phyloP scores from a whole-genome alignment of 2,113 vertebrate genomes.

The Diphyllodes magnificus region DNA sequence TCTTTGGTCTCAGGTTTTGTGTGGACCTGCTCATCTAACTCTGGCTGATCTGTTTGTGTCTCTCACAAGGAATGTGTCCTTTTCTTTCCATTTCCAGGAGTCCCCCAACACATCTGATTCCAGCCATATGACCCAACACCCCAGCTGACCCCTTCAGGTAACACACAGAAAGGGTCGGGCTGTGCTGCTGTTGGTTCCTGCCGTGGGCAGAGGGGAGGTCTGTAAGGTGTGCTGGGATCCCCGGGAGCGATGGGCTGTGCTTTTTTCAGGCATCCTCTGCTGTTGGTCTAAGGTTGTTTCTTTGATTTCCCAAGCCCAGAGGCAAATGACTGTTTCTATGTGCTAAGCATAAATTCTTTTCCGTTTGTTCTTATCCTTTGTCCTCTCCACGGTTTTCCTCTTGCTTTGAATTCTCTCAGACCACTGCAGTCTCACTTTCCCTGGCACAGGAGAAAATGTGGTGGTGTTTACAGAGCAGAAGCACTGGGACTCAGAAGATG shows the following conservation, averaged over 20 bases:
- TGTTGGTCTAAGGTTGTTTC: neutral
- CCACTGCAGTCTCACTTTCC: neutral
- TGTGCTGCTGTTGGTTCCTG: neutral
- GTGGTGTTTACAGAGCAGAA: neutral
- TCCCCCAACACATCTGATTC: neutral
- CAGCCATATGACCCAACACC: neutral
- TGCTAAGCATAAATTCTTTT: neutral
- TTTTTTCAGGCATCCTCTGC: neutral
- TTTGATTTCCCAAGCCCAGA: neutral
- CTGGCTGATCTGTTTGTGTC: neutral
- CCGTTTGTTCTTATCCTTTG: neutral
- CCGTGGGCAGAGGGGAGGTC: neutral
- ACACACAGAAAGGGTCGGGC: neutral
- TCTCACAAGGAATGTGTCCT: neutral
- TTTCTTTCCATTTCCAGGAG: neutral
- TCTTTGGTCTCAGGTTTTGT: neutral
- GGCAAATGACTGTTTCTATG: neutral
- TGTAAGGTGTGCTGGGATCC: neutral
- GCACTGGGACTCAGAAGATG: neutral
- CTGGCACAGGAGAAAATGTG: neutral
- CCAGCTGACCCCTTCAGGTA: neutral
- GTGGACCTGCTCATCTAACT: neutral
- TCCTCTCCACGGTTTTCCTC: neutral
- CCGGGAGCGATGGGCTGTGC: rapidly evolving
- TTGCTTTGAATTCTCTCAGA: neutral